Evolutionary conservation across 2,113 vertebrate species (phyloP), one percentile per base, ranked within the genome.

Genomic region (Gymnobelideus leadbeateri): DNA sequence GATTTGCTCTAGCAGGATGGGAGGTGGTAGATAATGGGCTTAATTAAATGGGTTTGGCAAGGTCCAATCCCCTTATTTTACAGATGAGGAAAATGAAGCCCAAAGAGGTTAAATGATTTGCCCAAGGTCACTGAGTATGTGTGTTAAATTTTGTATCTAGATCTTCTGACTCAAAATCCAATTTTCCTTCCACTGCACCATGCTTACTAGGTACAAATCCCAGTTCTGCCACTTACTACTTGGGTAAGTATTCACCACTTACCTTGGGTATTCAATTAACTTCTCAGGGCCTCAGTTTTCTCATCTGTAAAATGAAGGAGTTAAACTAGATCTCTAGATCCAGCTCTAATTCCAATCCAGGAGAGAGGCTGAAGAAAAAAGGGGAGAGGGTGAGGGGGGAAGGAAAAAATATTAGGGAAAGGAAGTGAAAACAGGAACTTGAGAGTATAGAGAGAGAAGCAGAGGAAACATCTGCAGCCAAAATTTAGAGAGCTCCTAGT

Each of bases 401-500:
- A 37, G 10, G 49, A 7, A 68, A 50, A 28, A 3, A 0, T 14
- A 23, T 49, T 10, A 31, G 61, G 6, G 23, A 90, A 26, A 28
- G 52, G 92, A 50, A 21, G 55, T 47, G 28, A 92, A 50, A 94
- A 95, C 55, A 49, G 84, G 57, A 68, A 61, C 55, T 31, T 90
- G 47, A 5, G n/a, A 61, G 54, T 23, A 84, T 51, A 93, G 84
- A 89, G 94, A 90, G 31, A 37, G 92, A 93, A 94, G 68, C 37
- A 25, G 37, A 95, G 94, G 95, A 94, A 97, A 93, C 96, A 96
- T 95, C 91, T 96, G 97, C 90, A 90, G 95, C 92, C 95, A 43
- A 92, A 89, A 91, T 46, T 47, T 0, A 26, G 16, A 1, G 7
- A 51, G 28, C 47, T 24, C 14, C 47, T 92, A 89, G 53, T 49